Evolutionary conservation across 1,140 invertebrate species (phyloP).

Genomic region (Pseudoatta argentina): DNA sequence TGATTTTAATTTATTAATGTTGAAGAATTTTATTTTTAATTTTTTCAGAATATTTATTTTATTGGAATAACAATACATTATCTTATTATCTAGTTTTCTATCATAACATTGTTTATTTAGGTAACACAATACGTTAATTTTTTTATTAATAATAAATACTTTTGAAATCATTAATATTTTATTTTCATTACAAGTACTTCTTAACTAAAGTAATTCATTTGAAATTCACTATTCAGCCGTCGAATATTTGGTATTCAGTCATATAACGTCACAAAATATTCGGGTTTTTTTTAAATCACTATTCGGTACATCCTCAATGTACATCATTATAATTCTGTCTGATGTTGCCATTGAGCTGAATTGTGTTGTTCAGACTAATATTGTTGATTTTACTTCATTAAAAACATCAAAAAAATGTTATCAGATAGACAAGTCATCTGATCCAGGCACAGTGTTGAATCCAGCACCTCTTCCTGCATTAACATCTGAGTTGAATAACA

Average conservation of each 20-base stretch:
- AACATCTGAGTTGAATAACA: background rate
- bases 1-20: slow-evolving; percentile 4
- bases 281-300: background rate
- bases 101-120: background rate
- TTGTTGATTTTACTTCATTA: background rate
- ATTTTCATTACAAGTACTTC: background rate
- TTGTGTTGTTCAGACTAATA: background rate
- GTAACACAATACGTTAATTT: background rate
- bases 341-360: background rate
- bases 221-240: background rate
- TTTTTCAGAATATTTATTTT: slow-evolving; percentile 11
- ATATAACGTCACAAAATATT: too few relatives aligned
- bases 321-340: background rate
- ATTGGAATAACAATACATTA: background rate
- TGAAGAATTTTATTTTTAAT: background rate
- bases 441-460: background rate
- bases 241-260: too few relatives aligned
- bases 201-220: background rate
- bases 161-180: background rate
- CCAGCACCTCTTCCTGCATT: background rate
- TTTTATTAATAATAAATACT: slow-evolving; percentile 9
- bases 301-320: background rate
- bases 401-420: slow-evolving; percentile 7
- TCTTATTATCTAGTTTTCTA: slow-evolving; percentile 8
- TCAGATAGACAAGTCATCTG: background rate